These are phyloP conservation scores for Terebella lapidaria DNA, from an alignment of 2,888 invertebrate species.

Conservation along the genomic window DNA sequence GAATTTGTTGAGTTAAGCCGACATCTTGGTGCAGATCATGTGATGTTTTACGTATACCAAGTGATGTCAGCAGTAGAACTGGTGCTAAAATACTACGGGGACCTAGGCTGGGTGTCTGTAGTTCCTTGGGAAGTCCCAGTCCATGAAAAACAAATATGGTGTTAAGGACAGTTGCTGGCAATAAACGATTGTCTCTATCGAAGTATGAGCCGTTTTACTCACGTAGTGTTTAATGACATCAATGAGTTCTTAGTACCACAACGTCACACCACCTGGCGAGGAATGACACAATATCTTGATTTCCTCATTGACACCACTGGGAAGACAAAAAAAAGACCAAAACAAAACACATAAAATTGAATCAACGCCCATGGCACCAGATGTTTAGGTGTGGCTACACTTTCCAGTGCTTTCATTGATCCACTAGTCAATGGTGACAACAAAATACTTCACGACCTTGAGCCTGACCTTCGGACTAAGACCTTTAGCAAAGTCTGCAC, in stretches of 20 bases:
- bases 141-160: constrained; percentile 36
- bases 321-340: too few relatives aligned
- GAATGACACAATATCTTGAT: constrained; percentile 18
- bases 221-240: constrained; percentile 43
- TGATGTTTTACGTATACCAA: constrained; percentile 40
- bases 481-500: constrained; percentile 38
- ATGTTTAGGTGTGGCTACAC: constrained; percentile 36
- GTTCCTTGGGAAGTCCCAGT: constrained; percentile 40
- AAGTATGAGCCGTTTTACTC: constrained; percentile 37
- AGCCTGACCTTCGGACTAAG: constrained; percentile 31
- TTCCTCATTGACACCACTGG: neutral
- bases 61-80: constrained; percentile 29
- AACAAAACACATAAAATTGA: neutral
- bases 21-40: constrained; percentile 37
- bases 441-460: constrained; percentile 25
- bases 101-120: constrained; percentile 29
- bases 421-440: constrained; percentile 22
- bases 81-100: constrained; percentile 33
- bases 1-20: constrained; percentile 45
- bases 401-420: constrained; percentile 46
- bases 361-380: neutral
- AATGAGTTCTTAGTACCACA: constrained; percentile 50
- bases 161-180: constrained; percentile 46
- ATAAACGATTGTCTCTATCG: constrained; percentile 50
- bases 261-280: constrained; percentile 18